These are phyloP conservation scores for Syrrhaptes paradoxus DNA, from an alignment of 2,113 vertebrate species.

Conservation along the genomic window DNA sequence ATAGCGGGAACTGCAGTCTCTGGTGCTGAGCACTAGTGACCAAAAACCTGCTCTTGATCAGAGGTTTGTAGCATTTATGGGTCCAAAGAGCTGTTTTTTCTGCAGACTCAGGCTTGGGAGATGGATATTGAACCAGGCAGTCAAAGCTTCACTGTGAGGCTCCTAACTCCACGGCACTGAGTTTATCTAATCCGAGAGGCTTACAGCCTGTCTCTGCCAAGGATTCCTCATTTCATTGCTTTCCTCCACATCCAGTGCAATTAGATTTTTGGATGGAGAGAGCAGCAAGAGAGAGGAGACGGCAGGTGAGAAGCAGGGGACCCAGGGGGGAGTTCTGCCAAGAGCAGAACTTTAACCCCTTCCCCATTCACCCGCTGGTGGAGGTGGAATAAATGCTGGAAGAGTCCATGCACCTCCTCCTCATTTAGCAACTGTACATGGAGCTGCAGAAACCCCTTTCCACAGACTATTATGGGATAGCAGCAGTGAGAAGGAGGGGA, in stretches of 20 bases:
- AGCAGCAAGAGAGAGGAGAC: accelerated
- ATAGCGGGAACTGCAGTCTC: neutral
- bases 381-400: neutral
- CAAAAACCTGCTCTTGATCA: neutral
- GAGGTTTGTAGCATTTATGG: neutral
- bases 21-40: neutral
- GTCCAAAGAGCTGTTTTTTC: neutral
- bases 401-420: neutral
- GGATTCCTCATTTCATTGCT: neutral
- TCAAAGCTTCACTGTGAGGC: neutral
- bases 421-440: neutral
- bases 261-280: neutral
- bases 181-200: neutral
- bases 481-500: neutral
- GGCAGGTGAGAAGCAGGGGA: neutral
- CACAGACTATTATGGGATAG: neutral
- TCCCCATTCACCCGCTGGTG: neutral
- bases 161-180: neutral
- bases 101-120: neutral
- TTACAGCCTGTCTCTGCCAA: neutral
- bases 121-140: neutral
- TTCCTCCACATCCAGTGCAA: neutral
- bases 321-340: neutral
- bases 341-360: neutral
- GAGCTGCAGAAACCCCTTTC: neutral